phyloP scores from a whole-genome alignment of 2,113 vertebrate genomes.

The Bettongia penicillata region DNA sequence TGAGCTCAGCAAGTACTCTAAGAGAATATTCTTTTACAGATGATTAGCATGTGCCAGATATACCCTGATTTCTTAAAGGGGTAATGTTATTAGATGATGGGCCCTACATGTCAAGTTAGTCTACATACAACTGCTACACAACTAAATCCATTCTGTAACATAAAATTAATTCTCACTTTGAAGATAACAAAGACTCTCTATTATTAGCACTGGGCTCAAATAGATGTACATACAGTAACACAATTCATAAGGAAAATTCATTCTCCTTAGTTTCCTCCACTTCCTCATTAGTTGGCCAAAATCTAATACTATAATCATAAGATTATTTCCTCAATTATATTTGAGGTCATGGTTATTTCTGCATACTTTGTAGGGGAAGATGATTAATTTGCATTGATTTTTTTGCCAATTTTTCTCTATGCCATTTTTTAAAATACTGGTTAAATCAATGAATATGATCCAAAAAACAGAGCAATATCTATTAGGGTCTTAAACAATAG shows the following conservation, averaged over 20 bases:
- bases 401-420: background rate
- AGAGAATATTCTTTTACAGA: background rate
- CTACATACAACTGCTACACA: background rate
- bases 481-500: no score
- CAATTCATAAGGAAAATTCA: background rate
- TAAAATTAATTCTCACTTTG: background rate
- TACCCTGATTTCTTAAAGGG: background rate
- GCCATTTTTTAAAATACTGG: background rate
- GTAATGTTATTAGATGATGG: background rate
- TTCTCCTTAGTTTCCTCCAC: background rate
- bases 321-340: background rate
- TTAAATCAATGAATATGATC: background rate
- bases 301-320: background rate
- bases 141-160: background rate
- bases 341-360: background rate
- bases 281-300: background rate
- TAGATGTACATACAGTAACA: background rate
- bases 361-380: background rate
- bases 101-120: background rate
- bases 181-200: background rate
- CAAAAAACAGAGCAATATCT: background rate
- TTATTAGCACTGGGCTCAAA: background rate
- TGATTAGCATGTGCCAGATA: background rate
- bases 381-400: background rate
- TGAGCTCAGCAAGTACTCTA: background rate